These are phyloP conservation scores for Dissostichus mawsoni DNA, from an alignment of 2,113 vertebrate species.

Conservation along the genomic window DNA sequence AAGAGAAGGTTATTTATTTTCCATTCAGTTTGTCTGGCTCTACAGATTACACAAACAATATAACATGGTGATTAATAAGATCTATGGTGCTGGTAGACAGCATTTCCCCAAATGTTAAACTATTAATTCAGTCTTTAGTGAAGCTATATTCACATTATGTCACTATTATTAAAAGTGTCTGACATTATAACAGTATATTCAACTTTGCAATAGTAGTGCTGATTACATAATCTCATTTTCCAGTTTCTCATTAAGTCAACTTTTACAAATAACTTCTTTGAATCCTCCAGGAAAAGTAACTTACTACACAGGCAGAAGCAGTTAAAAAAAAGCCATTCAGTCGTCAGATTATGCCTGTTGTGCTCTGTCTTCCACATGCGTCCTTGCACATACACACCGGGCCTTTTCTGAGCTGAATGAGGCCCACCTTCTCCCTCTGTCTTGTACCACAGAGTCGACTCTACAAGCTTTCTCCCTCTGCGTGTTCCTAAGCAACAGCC, in stretches of 20 bases:
- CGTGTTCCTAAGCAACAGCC: constrained; percentile 80
- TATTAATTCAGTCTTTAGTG: background rate
- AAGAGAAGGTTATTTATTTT: background rate
- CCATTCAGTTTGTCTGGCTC: background rate
- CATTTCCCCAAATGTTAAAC: background rate
- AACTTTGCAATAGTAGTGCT: background rate
- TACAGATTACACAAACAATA: background rate
- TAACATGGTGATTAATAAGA: background rate
- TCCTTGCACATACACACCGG: constrained; percentile 23
- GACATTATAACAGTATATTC: background rate
- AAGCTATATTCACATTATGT: background rate
- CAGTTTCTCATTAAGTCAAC: background rate
- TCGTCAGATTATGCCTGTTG: constrained; percentile 6
- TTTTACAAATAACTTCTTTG: background rate
- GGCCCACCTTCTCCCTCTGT: constrained; percentile 54
- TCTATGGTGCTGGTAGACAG: background rate
- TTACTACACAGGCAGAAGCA: background rate
- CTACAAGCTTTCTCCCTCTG: constrained; percentile 64
- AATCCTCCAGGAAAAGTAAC: constrained; percentile 14
- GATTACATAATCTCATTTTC: background rate
- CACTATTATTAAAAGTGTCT: background rate
- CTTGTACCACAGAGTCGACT: constrained; percentile 49
- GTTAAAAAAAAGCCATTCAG: constrained; percentile 10
- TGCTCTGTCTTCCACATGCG: constrained; percentile 4
- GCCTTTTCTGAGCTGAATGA: constrained; percentile 38